A percentile compares a stretch with the other conserved stretches of the same genome.
Evolutionary conservation across 1,140 invertebrate species (phyloP).

Genomic region (Drosophila burlai): DNA sequence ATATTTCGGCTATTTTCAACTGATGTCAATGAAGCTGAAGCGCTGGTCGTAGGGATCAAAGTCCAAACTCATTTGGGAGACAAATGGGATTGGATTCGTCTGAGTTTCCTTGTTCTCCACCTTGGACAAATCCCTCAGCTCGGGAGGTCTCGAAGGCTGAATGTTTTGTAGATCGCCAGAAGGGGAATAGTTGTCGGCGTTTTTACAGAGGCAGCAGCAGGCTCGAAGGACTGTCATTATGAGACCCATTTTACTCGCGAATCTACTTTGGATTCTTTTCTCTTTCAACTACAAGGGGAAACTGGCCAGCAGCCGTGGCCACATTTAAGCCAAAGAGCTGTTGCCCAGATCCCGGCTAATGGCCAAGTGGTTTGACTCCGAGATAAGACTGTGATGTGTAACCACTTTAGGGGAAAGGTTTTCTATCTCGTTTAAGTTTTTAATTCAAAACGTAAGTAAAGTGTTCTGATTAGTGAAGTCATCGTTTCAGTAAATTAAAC

Average conservation of each 20-base stretch:
- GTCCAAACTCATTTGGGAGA: slow-evolving; percentile 54
- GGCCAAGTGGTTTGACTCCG: slow-evolving; percentile 1
- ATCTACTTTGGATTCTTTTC: background rate
- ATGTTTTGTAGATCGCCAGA: background rate
- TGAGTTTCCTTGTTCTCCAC: background rate
- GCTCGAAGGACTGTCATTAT: slow-evolving; percentile 4
- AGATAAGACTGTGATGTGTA: background rate
- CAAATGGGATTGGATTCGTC: slow-evolving; percentile 11
- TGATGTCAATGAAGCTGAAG: slow-evolving; percentile 22
- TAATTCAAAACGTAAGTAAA: background rate
- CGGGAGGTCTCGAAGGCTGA: background rate
- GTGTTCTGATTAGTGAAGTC: slow-evolving; percentile 6
- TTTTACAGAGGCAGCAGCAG: background rate
- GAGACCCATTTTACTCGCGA: background rate
- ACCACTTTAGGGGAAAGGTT: slow-evolving; percentile 8
- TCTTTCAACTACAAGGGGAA: background rate
- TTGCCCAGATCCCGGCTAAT: background rate
- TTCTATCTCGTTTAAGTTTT: background rate
- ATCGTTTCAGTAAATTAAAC: slow-evolving; percentile 9
- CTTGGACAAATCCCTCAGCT: background rate
- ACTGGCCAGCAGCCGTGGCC: background rate
- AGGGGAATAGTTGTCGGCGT: background rate
- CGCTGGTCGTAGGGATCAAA: slow-evolving; percentile 63
- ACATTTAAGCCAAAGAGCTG: background rate
- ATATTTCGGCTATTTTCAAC: background rate